A percentile compares a stretch with the other conserved stretches of the same genome.
Evolutionary conservation across 1,140 invertebrate genomes (phyloP).

Genomic region (Aleiodes sp.): DNA sequence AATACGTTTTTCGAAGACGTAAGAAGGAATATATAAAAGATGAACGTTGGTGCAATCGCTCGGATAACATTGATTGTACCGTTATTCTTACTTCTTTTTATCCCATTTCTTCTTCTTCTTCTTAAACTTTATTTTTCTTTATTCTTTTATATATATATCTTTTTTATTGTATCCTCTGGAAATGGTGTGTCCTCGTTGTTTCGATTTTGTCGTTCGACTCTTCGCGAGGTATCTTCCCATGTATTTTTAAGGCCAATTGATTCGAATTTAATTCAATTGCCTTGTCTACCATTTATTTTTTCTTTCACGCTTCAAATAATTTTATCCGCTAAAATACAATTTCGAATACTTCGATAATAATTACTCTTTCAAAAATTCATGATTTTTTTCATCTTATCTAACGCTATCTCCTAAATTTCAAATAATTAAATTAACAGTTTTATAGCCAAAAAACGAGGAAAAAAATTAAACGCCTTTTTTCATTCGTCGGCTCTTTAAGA

Average conservation of each 20-base stretch:
- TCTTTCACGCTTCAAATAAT: neutral
- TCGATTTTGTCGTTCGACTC: neutral
- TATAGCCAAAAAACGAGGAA: too few relatives aligned
- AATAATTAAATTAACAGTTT: too few relatives aligned
- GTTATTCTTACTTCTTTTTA: conserved; percentile 20
- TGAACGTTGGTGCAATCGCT: conserved; percentile 20
- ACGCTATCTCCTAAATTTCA: too few relatives aligned
- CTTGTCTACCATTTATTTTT: neutral
- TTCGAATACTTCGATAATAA: too few relatives aligned
- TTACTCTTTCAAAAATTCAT: too few relatives aligned
- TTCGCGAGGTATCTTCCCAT: neutral
- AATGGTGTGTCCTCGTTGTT: conserved; percentile 8
- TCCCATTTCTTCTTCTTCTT: conserved; percentile 2
- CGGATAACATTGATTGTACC: conserved; percentile 31
- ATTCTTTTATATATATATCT: neutral
- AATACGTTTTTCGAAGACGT: conserved; percentile 5
- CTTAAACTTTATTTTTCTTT: too few relatives aligned
- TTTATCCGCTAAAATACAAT: neutral
- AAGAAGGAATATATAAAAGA: conserved; percentile 2
- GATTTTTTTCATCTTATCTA: too few relatives aligned
- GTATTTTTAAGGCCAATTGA: conserved; percentile 14
- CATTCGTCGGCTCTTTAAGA: neutral
- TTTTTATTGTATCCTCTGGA: neutral
- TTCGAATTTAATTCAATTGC: conserved; percentile 10
- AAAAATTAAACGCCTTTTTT: too few relatives aligned